Conservation (phyloP, 2,888 invertebrate species). For the Eudasyphora cyanicolor region DNA sequence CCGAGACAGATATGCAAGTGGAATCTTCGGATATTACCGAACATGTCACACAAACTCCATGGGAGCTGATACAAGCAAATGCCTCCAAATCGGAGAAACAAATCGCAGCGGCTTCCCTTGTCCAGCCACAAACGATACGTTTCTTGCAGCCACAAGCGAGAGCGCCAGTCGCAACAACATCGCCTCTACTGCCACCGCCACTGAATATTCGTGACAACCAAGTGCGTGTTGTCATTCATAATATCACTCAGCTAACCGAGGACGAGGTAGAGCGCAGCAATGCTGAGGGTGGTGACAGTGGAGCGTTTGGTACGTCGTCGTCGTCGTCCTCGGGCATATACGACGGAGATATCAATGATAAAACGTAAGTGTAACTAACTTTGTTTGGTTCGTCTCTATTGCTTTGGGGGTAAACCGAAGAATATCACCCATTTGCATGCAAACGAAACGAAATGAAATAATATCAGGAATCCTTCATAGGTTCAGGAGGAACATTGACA, state of each 20-base stretch:
- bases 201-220: constrained; percentile 78
- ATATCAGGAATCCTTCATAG: not conserved
- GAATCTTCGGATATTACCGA: constrained; percentile 50
- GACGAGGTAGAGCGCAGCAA: constrained; percentile 76
- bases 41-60: constrained; percentile 72
- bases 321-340: constrained; percentile 64
- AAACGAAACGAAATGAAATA: too few species aligned
- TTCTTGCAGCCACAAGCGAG: constrained; percentile 65
- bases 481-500: not conserved
- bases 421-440: too few species aligned
- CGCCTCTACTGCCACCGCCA: constrained; percentile 52
- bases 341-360: constrained; percentile 74
- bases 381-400: too few species aligned
- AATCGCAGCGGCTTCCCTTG: constrained; percentile 39
- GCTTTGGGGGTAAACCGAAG: not conserved
- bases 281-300: not conserved
- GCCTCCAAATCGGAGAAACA: constrained; percentile 72
- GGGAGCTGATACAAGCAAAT: constrained; percentile 75
- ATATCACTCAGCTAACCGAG: constrained; percentile 82
- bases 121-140: constrained; percentile 60
- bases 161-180: constrained; percentile 5
- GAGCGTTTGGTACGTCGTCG: constrained; percentile 62
- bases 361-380: constrained; percentile 73
- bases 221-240: constrained; percentile 86
- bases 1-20: not conserved